Evolutionary conservation across 2,888 invertebrate genomes (phyloP), one percentile per base, ranked within the genome.

Genomic region (Polydrusus tereticollis): DNA sequence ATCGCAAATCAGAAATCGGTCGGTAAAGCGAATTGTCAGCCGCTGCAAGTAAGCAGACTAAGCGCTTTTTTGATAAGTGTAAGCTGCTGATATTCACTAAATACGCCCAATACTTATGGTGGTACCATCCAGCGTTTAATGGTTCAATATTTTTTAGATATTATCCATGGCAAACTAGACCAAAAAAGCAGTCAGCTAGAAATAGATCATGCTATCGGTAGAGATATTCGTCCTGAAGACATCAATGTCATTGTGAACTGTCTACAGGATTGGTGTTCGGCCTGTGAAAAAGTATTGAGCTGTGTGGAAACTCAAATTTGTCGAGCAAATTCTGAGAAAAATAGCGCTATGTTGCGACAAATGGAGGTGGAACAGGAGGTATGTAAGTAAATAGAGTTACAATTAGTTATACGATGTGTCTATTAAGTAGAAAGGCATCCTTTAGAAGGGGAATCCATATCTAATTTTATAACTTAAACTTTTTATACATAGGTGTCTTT

Each of bases 81-180:
- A n/a, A n/a, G n/a, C n/a, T n/a, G n/a, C n/a, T n/a, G n/a, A n/a
- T n/a, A n/a, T n/a, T n/a, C n/a, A n/a, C n/a, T n/a, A n/a, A n/a
- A n/a, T n/a, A n/a, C n/a, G n/a, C n/a, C n/a, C n/a, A n/a, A n/a
- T n/a, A n/a, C n/a, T n/a, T n/a, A n/a, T n/a, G n/a, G n/a, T n/a
- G n/a, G n/a, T n/a, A n/a, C n/a, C n/a, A n/a, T n/a, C n/a, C n/a
- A n/a, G n/a, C n/a, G n/a, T n/a, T n/a, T n/a, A n/a, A n/a, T n/a
- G n/a, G n/a, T n/a, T n/a, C n/a, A n/a, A n/a, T 62, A 14, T 41
- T 21, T 69, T 73, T 20, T 55, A 92, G 96, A 96, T 84, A 95
- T 98, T 77, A 96, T 98, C 78, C 95, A 95, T 78, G 98, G 98
- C 1, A 98, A 98, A 86, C 87, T 99, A 76, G 98, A 98, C 85